A percentile compares a stretch with the other conserved stretches of the same genome.
phyloP scores from a whole-genome alignment of 1,140 invertebrate genomes.

The Eurosta solidaginis region DNA sequence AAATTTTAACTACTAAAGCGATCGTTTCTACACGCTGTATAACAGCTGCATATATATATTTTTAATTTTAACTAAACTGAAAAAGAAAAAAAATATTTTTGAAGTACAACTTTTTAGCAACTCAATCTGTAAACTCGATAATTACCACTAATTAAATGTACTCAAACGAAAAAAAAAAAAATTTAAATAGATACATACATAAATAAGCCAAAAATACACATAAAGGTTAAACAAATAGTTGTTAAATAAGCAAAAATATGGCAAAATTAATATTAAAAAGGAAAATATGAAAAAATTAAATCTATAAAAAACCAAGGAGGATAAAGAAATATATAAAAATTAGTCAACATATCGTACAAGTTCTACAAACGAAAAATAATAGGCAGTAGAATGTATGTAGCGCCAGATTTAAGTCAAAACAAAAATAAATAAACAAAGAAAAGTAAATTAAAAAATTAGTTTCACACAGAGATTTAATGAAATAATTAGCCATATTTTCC shows the following conservation, averaged over 20 bases:
- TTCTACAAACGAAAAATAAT: constrained; percentile 3
- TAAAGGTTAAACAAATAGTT: background rate
- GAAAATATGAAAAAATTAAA: background rate
- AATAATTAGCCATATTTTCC: too few species aligned
- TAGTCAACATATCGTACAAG: constrained; percentile 13
- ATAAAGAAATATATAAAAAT: too few species aligned
- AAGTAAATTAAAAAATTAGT: background rate
- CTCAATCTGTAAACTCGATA: background rate
- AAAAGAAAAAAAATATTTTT: background rate
- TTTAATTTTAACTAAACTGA: background rate
- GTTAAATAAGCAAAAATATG: background rate
- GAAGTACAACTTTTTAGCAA: constrained; percentile 5
- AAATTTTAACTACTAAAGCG: too few species aligned
- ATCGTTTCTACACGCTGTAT: too few species aligned
- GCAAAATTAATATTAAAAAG: background rate
- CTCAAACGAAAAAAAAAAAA: background rate
- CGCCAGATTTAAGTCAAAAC: background rate
- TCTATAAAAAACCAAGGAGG: background rate
- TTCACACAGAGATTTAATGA: too few species aligned
- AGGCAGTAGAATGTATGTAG: background rate
- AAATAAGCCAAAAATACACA: background rate
- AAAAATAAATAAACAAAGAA: background rate
- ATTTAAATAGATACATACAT: background rate
- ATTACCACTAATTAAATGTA: background rate
- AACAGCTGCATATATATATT: too few species aligned